Evolutionary conservation across 2,888 invertebrate species (phyloP).

Genomic region (Lasioglossum morio): DNA sequence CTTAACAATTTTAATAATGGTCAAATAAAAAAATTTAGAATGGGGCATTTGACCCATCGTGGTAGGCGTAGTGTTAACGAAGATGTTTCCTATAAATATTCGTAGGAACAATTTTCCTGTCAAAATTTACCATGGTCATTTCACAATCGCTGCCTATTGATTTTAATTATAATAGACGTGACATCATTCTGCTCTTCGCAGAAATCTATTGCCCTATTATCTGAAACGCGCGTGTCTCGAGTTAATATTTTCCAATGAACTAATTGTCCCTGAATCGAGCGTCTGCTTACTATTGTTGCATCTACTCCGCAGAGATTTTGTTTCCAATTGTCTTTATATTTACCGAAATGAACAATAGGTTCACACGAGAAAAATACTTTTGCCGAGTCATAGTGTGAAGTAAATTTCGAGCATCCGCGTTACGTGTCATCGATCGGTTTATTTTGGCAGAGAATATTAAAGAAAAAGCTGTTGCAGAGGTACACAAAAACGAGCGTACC

Average conservation of each 20-base stretch:
- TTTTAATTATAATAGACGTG: conserved; percentile 60
- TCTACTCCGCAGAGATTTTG: background rate
- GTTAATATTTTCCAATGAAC: conserved; percentile 49
- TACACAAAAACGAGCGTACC: conserved; percentile 18
- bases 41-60: too few relatives aligned
- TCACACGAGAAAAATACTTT: background rate
- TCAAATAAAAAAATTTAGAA: too few relatives aligned
- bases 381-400: background rate
- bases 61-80: too few relatives aligned
- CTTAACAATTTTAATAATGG: too few relatives aligned
- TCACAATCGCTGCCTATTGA: conserved; percentile 45
- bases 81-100: background rate
- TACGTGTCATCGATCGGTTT: background rate
- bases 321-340: background rate
- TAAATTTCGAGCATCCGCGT: background rate
- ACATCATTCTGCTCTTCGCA: conserved; percentile 36
- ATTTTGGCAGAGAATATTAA: background rate
- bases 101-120: background rate
- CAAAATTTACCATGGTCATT: conserved; percentile 4
- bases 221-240: conserved; percentile 27
- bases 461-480: background rate
- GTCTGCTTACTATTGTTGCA: background rate
- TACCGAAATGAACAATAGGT: background rate
- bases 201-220: conserved; percentile 45
- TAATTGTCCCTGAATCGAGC: conserved; percentile 41